Base-by-base conservation (phyloP, 1,140 invertebrate genomes). In the Conus betulinus region DNA sequence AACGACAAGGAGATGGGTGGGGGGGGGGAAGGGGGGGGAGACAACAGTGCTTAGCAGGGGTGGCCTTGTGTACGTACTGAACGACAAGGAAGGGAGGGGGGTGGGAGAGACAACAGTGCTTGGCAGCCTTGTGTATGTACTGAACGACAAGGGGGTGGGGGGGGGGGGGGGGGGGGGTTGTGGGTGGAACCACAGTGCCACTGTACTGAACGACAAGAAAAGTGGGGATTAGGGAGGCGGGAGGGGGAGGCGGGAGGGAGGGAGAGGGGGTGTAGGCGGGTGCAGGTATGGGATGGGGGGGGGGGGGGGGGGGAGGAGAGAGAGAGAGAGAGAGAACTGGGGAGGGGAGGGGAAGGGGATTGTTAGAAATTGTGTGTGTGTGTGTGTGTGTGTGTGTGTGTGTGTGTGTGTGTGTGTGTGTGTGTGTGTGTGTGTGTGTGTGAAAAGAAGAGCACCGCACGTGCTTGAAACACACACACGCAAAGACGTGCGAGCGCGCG, bases 311-410 rank as follows among this genome's bases (percentile, higher is more conserved):
- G 67, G 7, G 67, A n/a, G n/a, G n/a, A n/a, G n/a, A n/a, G n/a
- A n/a, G n/a, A n/a, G n/a, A n/a, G n/a, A n/a, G n/a, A n/a, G n/a
- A n/a, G n/a, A n/a, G n/a, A n/a, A n/a, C n/a, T n/a, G n/a, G n/a
- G n/a, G n/a, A 10, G 67, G 15, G 20, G 15, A 20, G 17, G 67
- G 15, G 5, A 23, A 5, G 15, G 67, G 15, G 15, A 6, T 7
- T 20, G 67, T 71, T 7, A 10, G 67, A 10, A 20, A 10, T 5
- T 74, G 67, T 74, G n/a, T 74, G 67, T 74, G 67, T 74, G n/a
- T 25, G 20, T n/a, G 67, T 74, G 67, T 74, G 67, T 74, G 67
- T 74, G 67, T 74, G 67, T 74, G 67, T 74, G 67, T 74, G 67
- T 74, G 67, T 74, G 7, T 74, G 67, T 39, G 39, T 39, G 39